Conservation (phyloP, 2,888 invertebrate genomes). For the Lydus trimaculatus region DNA sequence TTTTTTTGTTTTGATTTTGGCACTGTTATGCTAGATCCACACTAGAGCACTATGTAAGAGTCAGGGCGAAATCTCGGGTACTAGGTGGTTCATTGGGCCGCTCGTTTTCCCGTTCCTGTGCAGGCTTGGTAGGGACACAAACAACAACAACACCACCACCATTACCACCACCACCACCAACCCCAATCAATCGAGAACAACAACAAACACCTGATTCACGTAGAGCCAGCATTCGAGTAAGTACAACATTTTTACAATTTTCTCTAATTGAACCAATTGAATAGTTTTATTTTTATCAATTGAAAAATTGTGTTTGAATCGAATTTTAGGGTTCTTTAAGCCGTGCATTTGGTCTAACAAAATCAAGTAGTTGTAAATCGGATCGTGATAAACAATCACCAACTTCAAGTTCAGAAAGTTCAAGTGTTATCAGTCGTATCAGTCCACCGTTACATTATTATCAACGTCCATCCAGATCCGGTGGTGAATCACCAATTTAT, state of each 20-base stretch:
- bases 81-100: constrained; percentile 72
- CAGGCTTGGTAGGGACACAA: constrained; percentile 62
- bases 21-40: constrained; percentile 60
- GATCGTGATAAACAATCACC: constrained; percentile 68
- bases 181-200: constrained; percentile 60
- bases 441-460: constrained; percentile 61
- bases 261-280: background rate
- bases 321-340: constrained; percentile 75
- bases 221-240: constrained; percentile 62
- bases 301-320: background rate
- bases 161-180: constrained; percentile 27
- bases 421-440: constrained; percentile 65
- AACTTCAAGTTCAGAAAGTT: constrained; percentile 72
- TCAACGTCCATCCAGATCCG: constrained; percentile 56
- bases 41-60: constrained; percentile 64
- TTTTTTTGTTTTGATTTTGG: constrained; percentile 57
- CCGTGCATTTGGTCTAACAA: constrained; percentile 72
- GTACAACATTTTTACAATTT: constrained; percentile 22
- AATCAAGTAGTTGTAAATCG: constrained; percentile 53
- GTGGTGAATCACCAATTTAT: constrained; percentile 57
- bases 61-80: constrained; percentile 70
- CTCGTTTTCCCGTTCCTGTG: constrained; percentile 71
- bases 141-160: constrained; percentile 48
- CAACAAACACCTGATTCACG: constrained; percentile 60
- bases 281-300: background rate